phyloP scores from a whole-genome alignment of 2,797 vertebrate species.

The Garrulus glandarius region DNA sequence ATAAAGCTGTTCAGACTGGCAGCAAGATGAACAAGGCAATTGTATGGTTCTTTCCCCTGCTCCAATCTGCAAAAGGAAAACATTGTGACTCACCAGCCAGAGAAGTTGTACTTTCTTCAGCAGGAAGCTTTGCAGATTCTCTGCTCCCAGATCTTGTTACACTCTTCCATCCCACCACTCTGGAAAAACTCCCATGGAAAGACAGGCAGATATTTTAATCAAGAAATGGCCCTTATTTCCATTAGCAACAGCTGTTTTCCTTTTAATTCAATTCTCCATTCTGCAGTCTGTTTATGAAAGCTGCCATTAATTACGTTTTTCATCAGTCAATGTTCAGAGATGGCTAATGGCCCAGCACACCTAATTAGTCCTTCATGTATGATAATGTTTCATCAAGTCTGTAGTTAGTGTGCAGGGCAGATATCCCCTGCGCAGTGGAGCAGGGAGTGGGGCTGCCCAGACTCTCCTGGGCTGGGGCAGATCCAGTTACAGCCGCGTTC shows the following conservation, averaged over 20 bases:
- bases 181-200: conserved; percentile 55
- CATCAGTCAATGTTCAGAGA: conserved; percentile 66
- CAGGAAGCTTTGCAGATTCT: conserved; percentile 53
- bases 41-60: neutral
- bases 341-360: conserved; percentile 66
- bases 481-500: neutral
- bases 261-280: conserved; percentile 51
- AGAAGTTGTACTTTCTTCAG: conserved; percentile 35
- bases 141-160: conserved; percentile 48
- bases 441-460: neutral
- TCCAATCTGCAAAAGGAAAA: conserved; percentile 28
- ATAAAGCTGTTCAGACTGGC: neutral
- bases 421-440: neutral
- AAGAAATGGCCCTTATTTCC: conserved; percentile 61
- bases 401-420: conserved; percentile 1
- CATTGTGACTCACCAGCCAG: conserved; percentile 17
- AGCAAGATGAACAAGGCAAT: conserved; percentile 32
- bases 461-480: neutral
- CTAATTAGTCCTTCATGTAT: conserved; percentile 70
- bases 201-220: conserved; percentile 61
- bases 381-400: conserved; percentile 66
- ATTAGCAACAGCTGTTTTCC: conserved; percentile 67
- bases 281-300: conserved; percentile 32
- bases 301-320: conserved; percentile 67
- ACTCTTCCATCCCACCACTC: conserved; percentile 29